A percentile compares a stretch with the other conserved stretches of the same genome.
Conservation (phyloP, 1,140 invertebrate genomes). For the Teleopsis dalmanni region DNA sequence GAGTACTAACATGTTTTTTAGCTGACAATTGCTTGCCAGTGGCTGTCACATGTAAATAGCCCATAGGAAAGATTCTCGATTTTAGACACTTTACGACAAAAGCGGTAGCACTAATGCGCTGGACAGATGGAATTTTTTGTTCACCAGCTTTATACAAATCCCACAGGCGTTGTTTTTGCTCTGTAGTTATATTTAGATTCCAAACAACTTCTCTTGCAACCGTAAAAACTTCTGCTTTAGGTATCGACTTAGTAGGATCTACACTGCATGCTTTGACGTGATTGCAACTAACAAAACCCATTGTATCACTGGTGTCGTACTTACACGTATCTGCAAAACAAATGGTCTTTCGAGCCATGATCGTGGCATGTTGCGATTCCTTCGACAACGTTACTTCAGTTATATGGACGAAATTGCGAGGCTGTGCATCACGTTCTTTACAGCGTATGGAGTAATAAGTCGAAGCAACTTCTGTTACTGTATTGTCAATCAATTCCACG, state of each 20-base stretch:
- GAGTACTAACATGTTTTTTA: conserved; percentile 21
- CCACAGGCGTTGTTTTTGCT: conserved; percentile 36
- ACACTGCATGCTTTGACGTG: conserved; percentile 31
- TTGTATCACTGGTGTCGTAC: conserved; percentile 11
- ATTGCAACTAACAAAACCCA: conserved; percentile 13
- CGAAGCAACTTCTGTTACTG: conserved; percentile 16
- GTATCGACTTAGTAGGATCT: conserved; percentile 10
- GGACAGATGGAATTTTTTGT: conserved; percentile 29
- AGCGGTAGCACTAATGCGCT: conserved; percentile 26
- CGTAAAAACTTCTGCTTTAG: conserved; percentile 21
- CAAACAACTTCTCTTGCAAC: conserved; percentile 32
- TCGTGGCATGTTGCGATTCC: conserved; percentile 20
- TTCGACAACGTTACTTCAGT: conserved; percentile 25
- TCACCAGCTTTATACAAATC: conserved; percentile 27
- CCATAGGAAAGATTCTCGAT: conserved; percentile 30
- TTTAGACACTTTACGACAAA: conserved; percentile 33
- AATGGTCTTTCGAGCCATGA: conserved; percentile 31
- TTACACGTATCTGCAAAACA: conserved; percentile 31
- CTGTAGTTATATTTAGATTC: conserved; percentile 26
- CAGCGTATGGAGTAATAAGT: conserved; percentile 29
- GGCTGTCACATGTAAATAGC: conserved; percentile 31
- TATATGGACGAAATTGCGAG: conserved; percentile 31
- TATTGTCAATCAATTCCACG: conserved; percentile 22
- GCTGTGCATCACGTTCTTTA: conserved; percentile 24
- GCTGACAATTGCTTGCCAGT: conserved; percentile 22